Evolutionary conservation across 2,113 vertebrate species (phyloP).

Genomic region (Brienomyrus longianalis): DNA sequence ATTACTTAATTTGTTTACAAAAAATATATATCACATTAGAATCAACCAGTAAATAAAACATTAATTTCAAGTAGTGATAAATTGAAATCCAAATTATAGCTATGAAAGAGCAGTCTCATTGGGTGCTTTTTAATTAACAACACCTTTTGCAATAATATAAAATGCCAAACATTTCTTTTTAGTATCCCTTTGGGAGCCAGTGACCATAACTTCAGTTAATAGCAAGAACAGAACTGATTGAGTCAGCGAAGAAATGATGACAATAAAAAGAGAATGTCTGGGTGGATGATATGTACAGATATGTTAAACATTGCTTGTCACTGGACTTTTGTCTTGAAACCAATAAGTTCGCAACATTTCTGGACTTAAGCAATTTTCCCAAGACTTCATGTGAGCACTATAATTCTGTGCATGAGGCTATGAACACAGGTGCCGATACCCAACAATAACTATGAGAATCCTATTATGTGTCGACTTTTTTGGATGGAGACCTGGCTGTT

Average conservation of each 20-base stretch:
- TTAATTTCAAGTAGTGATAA: neutral
- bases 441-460: neutral
- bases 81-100: neutral
- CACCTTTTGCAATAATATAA: neutral
- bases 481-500: neutral
- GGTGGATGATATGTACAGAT: neutral
- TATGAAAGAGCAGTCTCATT: neutral
- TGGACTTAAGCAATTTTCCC: neutral
- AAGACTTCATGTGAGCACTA: neutral
- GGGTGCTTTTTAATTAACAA: neutral
- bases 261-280: neutral
- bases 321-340: neutral
- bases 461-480: neutral
- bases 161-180: neutral
- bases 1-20: neutral
- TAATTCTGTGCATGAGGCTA: neutral
- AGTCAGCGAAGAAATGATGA: neutral
- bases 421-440: neutral
- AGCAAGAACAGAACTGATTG: neutral
- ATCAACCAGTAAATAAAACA: neutral
- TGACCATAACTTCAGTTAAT: neutral
- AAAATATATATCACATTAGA: neutral
- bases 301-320: neutral
- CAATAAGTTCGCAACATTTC: neutral
- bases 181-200: neutral